Evolutionary conservation across 2,113 vertebrate genomes (phyloP), one percentile per base, ranked within the genome.

Genomic region (Pseudopipra pipra): DNA sequence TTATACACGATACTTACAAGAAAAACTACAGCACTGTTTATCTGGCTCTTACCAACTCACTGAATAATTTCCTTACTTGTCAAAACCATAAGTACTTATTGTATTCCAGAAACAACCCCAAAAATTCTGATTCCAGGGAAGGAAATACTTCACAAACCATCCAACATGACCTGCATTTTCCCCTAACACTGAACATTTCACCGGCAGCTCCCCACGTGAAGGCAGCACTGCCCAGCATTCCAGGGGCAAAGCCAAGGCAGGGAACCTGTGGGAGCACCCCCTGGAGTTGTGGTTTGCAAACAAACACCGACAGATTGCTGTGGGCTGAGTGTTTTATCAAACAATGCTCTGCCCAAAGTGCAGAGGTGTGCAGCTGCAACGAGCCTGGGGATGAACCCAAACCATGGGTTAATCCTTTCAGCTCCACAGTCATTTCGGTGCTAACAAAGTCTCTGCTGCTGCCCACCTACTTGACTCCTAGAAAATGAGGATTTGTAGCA

Each of bases 211-310:
- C 51, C 16, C 22, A 15, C 1, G 2, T 7, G 28, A 61, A 44
- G 41, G 30, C 63, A 88, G 35, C 51, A 37, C 23, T 1, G 0
- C 3, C 54, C 9, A 44, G 23, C 14, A 27, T 25, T 27, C 49
- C 56, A 14, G 37, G 14, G 30, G 46, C 25, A 81, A 61, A 55
- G 23, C 16, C 27, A 30, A 58, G 22, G 30, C 20, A 0, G 12
- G 25, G 46, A 55, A 18, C 30, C 28, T 11, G 13, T 1, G 2
- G 23, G 52, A 68, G 47, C 1, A 0, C 18, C 22, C 8, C 70
- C n/a, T 44, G 16, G 44, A 65, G 39, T 27, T 51, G 20, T 0
- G 6, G 22, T 30, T 49, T 52, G 63, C n/a, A 55, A 58, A 58
- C 10, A 49, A 31, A 31, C 23, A 31, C 30, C 24, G 11, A 9